Percentiles rank a stretch among this genome's conserved stretches.
Evolutionary conservation across 2,888 invertebrate species (phyloP).

Genomic region (Rambutsinella grinnellia): DNA sequence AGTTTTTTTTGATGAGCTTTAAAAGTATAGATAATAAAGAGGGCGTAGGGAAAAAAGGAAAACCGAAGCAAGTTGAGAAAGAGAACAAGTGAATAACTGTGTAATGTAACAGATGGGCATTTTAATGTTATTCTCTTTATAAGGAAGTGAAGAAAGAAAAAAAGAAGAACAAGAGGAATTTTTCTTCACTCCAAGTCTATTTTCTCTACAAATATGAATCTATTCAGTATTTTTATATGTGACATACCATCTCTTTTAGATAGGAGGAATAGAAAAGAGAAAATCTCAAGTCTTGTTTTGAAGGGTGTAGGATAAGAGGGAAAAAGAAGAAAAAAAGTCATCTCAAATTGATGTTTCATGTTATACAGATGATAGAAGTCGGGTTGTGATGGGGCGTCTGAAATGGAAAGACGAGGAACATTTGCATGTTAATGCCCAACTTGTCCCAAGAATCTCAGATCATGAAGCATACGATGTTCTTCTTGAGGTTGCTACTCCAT

Average conservation of each 20-base stretch:
- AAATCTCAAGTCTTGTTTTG: conserved; percentile 34
- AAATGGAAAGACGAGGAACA: conserved; percentile 62
- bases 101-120: conserved; percentile 35
- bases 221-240: not conserved
- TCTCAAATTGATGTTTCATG: conserved; percentile 60
- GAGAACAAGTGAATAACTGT: conserved; percentile 25
- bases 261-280: conserved; percentile 9
- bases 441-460: conserved; percentile 59
- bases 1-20: not conserved
- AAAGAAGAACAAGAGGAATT: conserved; percentile 12
- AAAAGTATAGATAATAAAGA: not conserved
- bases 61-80: not conserved
- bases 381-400: conserved; percentile 61
- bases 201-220: not conserved
- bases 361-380: conserved; percentile 62
- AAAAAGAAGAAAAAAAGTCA: conserved; percentile 47
- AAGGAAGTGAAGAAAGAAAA: conserved; percentile 3
- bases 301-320: conserved; percentile 18
- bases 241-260: not conserved
- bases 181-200: not conserved
- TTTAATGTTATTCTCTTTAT: conserved; percentile 31
- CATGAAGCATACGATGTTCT: conserved; percentile 59
- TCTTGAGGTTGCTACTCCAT: conserved; percentile 70
- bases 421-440: conserved; percentile 65
- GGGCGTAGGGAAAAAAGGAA: not conserved